A percentile compares a stretch with the other conserved stretches of the same genome.
These are phyloP conservation scores for Corythornis leucogaster DNA, from an alignment of 2,797 vertebrate species.

Conservation along the genomic window DNA sequence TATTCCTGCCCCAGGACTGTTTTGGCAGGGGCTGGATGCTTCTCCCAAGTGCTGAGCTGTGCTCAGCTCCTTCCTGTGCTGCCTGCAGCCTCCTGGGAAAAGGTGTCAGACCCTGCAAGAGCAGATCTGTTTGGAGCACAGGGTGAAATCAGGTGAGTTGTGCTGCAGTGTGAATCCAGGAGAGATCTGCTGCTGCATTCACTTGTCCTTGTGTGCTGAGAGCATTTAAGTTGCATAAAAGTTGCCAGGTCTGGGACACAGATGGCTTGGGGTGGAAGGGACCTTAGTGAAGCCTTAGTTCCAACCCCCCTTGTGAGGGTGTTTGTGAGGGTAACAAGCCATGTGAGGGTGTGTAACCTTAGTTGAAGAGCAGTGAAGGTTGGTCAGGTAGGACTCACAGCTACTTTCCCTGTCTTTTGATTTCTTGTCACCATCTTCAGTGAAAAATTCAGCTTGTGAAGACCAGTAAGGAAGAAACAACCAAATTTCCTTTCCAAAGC, in stretches of 20 bases:
- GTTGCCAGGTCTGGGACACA: too few relatives aligned
- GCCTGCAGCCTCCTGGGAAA: background rate
- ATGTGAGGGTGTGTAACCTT: too few relatives aligned
- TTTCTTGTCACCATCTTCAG: too few relatives aligned
- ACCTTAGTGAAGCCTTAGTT: too few relatives aligned
- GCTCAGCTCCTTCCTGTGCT: background rate
- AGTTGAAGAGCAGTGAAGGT: too few relatives aligned
- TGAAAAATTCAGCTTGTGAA: too few relatives aligned
- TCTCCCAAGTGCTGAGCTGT: background rate
- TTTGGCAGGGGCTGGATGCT: background rate
- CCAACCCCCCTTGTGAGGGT: too few relatives aligned
- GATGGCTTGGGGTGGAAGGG: too few relatives aligned
- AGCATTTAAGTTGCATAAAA: background rate
- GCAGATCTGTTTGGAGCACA: background rate
- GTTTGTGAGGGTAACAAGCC: too few relatives aligned
- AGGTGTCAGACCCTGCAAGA: background rate
- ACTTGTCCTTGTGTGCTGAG: accelerated
- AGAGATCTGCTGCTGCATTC: accelerated
- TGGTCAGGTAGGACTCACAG: too few relatives aligned
- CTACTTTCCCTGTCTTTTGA: too few relatives aligned
- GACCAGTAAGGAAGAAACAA: too few relatives aligned
- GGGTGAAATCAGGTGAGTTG: background rate
- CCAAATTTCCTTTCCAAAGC: background rate
- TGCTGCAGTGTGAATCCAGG: background rate
- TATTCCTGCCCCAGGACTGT: background rate